Evolutionary conservation across 2,113 vertebrate species (phyloP), one percentile per base, ranked within the genome.

Genomic region (Hipposideros armiger): DNA sequence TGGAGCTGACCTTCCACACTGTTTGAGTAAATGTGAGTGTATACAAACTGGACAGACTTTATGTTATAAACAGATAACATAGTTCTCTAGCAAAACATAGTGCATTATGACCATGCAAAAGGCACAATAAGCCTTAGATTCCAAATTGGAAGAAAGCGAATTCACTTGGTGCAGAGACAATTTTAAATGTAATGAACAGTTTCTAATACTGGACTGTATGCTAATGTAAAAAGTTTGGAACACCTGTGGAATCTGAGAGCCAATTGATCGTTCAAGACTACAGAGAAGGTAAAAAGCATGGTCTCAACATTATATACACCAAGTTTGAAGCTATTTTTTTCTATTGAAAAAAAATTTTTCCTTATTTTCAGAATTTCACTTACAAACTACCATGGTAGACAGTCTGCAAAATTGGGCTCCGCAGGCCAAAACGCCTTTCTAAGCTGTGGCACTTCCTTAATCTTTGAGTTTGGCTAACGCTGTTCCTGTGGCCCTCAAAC

Each of bases 161-260:
- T 94, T 95, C 67, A 30, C 15, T 78, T 93, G 45, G 42, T 52
- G 1, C 56, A n/a, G 40, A 69, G 87, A 93, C 88, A 24, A 80
- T 60, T 78, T 73, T 87, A 45, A 80, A 13, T 45, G 62, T 73
- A 58, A 2, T 30, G 62, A 93, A 40, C 22, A 74, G 4, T 89
- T 88, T 76, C 45, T 66, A 26, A 70, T 72, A 14, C 4, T 22
- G 16, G 94, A 88, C 47, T 14, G 2, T 28, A 3, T 19, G 58
- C 52, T 69, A 30, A 30, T 58, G 7, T n/a, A 85, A 42, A 82
- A 73, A 13, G 28, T 66, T 70, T 67, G 52, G 56, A 58, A 78
- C 32, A 54, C 40, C 40, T 91, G 30, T 93, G 42, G 45, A 66
- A 73, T 77, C 74, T 84, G 54, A 72, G 52, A 94, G 45, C 20